Evolutionary conservation across 2,888 invertebrate species (phyloP).

Genomic region (Ectemnius lituratus): DNA sequence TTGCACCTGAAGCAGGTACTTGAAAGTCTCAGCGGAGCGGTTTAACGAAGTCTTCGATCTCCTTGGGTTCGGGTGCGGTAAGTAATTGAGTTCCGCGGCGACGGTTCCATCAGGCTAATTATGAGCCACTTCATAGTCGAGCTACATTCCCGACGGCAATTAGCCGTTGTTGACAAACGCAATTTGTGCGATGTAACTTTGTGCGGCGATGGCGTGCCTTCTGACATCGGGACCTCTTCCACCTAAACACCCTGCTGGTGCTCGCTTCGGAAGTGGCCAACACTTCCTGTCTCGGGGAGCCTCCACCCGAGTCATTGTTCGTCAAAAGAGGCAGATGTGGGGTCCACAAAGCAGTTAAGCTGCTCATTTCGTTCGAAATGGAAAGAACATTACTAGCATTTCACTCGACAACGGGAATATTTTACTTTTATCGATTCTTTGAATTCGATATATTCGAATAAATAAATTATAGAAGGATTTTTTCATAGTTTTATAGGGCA

Average conservation of each 20-base stretch:
- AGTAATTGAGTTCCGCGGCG: constrained; percentile 68
- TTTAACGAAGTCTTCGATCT: constrained; percentile 16
- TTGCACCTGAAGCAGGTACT: too few species aligned
- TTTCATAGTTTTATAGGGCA: too few species aligned
- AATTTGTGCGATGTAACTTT: constrained; percentile 75
- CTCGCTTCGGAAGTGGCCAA: constrained; percentile 56
- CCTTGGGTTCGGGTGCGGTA: constrained; percentile 31
- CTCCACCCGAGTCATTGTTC: constrained; percentile 30
- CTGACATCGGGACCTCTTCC: constrained; percentile 29
- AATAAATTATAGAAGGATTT: too few species aligned
- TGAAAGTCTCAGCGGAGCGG: too few species aligned
- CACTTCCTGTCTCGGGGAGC: constrained; percentile 20
- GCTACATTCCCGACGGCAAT: constrained; percentile 75
- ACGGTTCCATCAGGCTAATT: constrained; percentile 70
- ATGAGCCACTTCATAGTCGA: constrained; percentile 72
- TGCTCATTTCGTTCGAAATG: constrained; percentile 15
- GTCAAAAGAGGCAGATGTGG: constrained; percentile 38
- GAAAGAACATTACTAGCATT: constrained; percentile 41
- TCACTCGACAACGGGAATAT: constrained; percentile 21
- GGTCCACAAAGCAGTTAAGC: constrained; percentile 21
- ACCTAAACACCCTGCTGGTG: constrained; percentile 43
- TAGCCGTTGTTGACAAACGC: constrained; percentile 76
- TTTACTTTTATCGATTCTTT: background rate
- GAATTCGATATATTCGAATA: background rate
- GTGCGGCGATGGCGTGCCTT: constrained; percentile 49